phyloP scores from a whole-genome alignment of 2,888 invertebrate species.

The Dicyrtomina minuta region DNA sequence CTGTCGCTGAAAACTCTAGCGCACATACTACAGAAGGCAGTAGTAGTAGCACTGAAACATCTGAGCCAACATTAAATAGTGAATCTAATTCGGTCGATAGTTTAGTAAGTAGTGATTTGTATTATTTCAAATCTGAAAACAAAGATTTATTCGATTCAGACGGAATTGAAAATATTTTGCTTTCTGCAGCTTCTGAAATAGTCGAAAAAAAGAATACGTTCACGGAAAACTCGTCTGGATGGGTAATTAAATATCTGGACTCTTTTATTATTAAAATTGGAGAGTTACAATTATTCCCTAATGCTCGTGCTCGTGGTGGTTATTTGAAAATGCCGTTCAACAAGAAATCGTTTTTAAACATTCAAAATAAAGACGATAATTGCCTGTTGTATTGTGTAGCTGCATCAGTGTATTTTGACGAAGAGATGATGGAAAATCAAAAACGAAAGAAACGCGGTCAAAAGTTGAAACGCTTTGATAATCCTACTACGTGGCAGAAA shows the following conservation, averaged over 20 bases:
- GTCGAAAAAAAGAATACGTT: background rate
- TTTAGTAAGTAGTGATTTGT: too few relatives aligned
- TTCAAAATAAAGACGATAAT: background rate
- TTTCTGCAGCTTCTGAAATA: background rate
- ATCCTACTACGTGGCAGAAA: too few relatives aligned
- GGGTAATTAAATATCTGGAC: background rate
- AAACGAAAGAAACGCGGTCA: too few relatives aligned
- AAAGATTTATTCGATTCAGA: background rate
- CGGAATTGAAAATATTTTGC: background rate
- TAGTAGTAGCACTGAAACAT: too few relatives aligned
- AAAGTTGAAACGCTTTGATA: too few relatives aligned
- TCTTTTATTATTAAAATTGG: background rate
- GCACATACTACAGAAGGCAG: too few relatives aligned
- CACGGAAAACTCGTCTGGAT: background rate
- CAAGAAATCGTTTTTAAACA: background rate
- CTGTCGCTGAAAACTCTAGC: too few relatives aligned
- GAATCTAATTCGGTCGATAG: too few relatives aligned
- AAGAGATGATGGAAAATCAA: too few relatives aligned
- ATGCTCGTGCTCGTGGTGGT: background rate
- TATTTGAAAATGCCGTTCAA: slow-evolving; percentile 1
- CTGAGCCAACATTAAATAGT: too few relatives aligned
- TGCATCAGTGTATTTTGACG: too few relatives aligned
- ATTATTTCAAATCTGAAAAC: background rate
- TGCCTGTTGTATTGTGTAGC: background rate
- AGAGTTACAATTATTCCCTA: background rate